Base-by-base conservation (phyloP, 2,797 vertebrate species). In the Enteromius argenteus region DNA sequence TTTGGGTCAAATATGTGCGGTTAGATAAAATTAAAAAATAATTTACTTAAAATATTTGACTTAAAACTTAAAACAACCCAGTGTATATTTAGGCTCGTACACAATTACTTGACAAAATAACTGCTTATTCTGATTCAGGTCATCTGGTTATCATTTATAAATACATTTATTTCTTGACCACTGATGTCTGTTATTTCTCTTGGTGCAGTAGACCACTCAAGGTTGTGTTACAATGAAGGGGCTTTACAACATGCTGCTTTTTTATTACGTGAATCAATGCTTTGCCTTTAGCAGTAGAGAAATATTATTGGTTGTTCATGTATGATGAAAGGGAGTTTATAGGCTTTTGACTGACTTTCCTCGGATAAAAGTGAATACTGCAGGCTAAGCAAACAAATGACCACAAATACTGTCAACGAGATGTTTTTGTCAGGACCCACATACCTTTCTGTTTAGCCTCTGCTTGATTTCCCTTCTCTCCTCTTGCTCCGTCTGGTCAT, bases 391-490 rank as follows among this genome's bases (percentile, higher is more conserved):
- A 58, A 32, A 17, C 17, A 35, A 3, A 21, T 10, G 23, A 23
- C 64, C 27, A 32, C 60, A 32, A 17, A 32, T 64, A 32, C 42
- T 10, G 10, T 37, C 72, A 53, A 51, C 30, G n/a, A 35, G 13
- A 66, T 30, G 9, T 49, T 32, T 37, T 67, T 68, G 69, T 80
- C 27, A 64, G 64, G 11, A 27, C 39, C 15, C 77, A 49, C 88
- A 13, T 94, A 99, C 98, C 97, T 99, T 99, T 94, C 97, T 96
- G 64, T 98, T 99, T 85, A 99, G 92, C 83, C 98, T 94, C 90
- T 99, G 97, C 90, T 99, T 99, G 92, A 99, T 98, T 92, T 99
- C 98, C 56, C 97, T 94, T 89, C 97, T 96, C 92, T 99, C 98
- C 81, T 99, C 97, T 88, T 99, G 97, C 73, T 99, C 98, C 5